Percentiles rank a stretch among this genome's conserved stretches.
phyloP scores from a whole-genome alignment of 2,113 vertebrate genomes.

The Gnathonemus echidnorhynchus region DNA sequence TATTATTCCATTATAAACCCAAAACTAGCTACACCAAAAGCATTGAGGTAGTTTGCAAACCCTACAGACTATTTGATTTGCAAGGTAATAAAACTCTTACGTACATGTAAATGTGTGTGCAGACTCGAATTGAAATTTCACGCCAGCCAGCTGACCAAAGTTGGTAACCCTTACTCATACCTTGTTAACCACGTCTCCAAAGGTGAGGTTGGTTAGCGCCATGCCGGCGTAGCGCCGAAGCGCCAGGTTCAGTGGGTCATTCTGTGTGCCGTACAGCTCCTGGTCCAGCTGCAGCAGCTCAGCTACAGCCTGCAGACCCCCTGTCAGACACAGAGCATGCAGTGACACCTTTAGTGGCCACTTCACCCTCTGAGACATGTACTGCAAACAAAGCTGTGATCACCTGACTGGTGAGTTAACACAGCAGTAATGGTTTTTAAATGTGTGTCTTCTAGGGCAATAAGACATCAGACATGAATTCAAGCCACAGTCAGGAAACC shows the following conservation, averaged over 20 bases:
- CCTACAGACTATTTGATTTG: not conserved
- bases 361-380: not conserved
- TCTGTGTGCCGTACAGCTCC: slow-evolving; percentile 79
- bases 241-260: slow-evolving; percentile 84
- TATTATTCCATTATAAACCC: not conserved
- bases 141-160: not conserved
- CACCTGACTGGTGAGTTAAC: not conserved
- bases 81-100: not conserved
- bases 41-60: not conserved
- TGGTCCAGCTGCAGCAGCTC: slow-evolving; percentile 88
- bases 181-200: slow-evolving; percentile 94
- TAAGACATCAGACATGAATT: not conserved
- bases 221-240: slow-evolving; percentile 88
- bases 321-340: slow-evolving; percentile 44
- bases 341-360: not conserved
- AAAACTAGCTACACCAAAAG: not conserved
- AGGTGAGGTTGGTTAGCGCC: slow-evolving; percentile 93
- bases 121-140: not conserved
- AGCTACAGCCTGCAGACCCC: slow-evolving; percentile 82
- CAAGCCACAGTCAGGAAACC: not conserved
- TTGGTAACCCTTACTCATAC: slow-evolving; percentile 44
- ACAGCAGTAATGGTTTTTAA: not conserved
- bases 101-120: not conserved
- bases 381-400: not conserved
- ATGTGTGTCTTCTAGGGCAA: not conserved